A percentile compares a stretch with the other conserved stretches of the same genome.
Evolutionary conservation across 2,113 vertebrate genomes (phyloP).

Genomic region (Muscicapa adusta): DNA sequence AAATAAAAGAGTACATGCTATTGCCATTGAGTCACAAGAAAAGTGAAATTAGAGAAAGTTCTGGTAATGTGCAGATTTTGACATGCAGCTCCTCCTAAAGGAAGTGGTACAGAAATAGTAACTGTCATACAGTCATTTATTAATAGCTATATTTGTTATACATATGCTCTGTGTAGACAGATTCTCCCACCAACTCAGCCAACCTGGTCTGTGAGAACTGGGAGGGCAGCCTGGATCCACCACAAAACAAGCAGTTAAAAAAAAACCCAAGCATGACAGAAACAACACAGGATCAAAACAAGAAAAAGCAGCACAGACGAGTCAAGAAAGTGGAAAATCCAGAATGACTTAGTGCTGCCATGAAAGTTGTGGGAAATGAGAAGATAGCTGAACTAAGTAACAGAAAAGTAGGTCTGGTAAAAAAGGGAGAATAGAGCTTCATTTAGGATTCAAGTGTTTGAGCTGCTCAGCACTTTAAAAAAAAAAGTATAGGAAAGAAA

Average conservation of each 20-base stretch:
- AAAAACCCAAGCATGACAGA: background rate
- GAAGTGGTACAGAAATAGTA: constrained; percentile 28
- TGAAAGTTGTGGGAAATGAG: background rate
- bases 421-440: background rate
- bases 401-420: background rate
- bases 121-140: constrained; percentile 17
- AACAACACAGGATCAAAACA: background rate
- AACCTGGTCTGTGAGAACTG: constrained; percentile 20
- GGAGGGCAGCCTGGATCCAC: background rate
- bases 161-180: constrained; percentile 16
- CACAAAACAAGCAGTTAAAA: background rate
- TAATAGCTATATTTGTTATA: constrained; percentile 23
- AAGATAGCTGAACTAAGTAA: background rate
- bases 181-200: constrained; percentile 17
- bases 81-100: constrained; percentile 15
- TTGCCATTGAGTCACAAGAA: constrained; percentile 26
- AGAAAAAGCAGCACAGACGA: background rate
- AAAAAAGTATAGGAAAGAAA: background rate
- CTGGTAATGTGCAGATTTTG: constrained; percentile 29
- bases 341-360: background rate
- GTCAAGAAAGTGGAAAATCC: constrained; percentile 36
- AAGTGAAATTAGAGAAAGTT: constrained; percentile 39
- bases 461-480: background rate
- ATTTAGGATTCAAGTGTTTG: background rate
- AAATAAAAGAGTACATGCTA: constrained; percentile 60